A percentile compares a stretch with the other conserved stretches of the same genome.
These are phyloP conservation scores for Volucella inanis DNA, from an alignment of 2,888 invertebrate genomes.

Conservation along the genomic window DNA sequence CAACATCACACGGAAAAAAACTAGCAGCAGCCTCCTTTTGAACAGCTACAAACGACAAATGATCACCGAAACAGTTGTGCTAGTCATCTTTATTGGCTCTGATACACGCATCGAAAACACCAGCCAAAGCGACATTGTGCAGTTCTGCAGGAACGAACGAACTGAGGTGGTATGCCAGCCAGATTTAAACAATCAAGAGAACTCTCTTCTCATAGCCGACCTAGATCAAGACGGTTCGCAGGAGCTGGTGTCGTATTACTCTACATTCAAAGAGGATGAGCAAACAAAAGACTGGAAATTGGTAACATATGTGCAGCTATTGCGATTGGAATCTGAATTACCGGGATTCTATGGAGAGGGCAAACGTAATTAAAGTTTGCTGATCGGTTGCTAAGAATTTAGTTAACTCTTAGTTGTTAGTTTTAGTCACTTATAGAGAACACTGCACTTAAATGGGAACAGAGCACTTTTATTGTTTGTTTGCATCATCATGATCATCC, in stretches of 20 bases:
- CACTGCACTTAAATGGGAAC: slow-evolving; percentile 62
- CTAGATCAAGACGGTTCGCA: slow-evolving; percentile 90
- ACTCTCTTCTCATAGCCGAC: slow-evolving; percentile 89
- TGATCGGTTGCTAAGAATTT: slow-evolving; percentile 33
- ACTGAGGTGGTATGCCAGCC: slow-evolving; percentile 87
- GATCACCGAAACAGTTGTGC: slow-evolving; percentile 89
- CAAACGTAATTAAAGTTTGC: slow-evolving; percentile 59
- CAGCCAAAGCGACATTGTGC: slow-evolving; percentile 90
- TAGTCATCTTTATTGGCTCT: slow-evolving; percentile 90
- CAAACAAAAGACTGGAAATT: slow-evolving; percentile 85
- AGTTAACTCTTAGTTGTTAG: slow-evolving; percentile 15
- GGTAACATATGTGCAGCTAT: slow-evolving; percentile 87
- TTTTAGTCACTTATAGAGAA: slow-evolving; percentile 38
- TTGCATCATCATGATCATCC: slow-evolving; percentile 9
- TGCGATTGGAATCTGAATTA: slow-evolving; percentile 89
- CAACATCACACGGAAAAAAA: slow-evolving; percentile 76
- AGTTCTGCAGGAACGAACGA: slow-evolving; percentile 85
- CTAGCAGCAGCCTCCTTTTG: slow-evolving; percentile 72
- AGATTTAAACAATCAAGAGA: slow-evolving; percentile 88
- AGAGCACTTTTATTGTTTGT: slow-evolving; percentile 43
- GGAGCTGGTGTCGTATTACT: slow-evolving; percentile 90
- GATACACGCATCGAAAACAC: slow-evolving; percentile 90
- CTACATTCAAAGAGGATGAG: slow-evolving; percentile 84
- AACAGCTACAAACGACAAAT: slow-evolving; percentile 83
- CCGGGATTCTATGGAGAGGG: slow-evolving; percentile 86